Percentiles rank a stretch among this genome's conserved stretches.
Conservation (phyloP, 2,888 invertebrate genomes). For the Leptopilina syphax region DNA sequence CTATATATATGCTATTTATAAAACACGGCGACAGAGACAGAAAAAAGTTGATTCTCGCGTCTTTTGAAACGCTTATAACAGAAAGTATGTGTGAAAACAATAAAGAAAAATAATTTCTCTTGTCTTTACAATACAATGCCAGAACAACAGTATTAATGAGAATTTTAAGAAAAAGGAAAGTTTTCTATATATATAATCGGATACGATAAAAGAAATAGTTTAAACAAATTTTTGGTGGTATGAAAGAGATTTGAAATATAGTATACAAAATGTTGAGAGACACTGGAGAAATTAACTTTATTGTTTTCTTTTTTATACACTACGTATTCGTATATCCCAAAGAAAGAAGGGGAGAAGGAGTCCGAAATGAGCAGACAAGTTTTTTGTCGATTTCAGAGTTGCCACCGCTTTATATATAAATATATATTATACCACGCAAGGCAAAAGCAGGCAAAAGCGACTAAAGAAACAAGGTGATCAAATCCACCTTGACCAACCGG, state of each 20-base stretch:
- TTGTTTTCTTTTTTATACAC: neutral
- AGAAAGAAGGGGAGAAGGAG: neutral
- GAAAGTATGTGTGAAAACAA: slow-evolving; percentile 7
- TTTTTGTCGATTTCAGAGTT: slow-evolving; percentile 36
- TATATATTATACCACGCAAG: slow-evolving; percentile 6
- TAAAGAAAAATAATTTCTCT: neutral
- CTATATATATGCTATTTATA: slow-evolving; percentile 27
- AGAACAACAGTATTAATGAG: neutral
- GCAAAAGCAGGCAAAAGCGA: neutral
- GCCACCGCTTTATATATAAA: slow-evolving; percentile 9
- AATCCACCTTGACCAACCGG: slow-evolving; percentile 34
- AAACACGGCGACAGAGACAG: slow-evolving; percentile 30
- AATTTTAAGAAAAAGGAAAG: neutral
- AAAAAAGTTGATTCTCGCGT: slow-evolving; percentile 4
- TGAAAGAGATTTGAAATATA: neutral
- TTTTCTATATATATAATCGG: no score
- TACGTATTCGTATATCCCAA: neutral
- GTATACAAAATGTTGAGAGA: neutral
- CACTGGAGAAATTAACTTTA: slow-evolving; percentile 13
- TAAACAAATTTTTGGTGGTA: neutral
- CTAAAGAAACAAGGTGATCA: slow-evolving; percentile 30
- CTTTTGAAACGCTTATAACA: neutral
- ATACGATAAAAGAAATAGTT: no score
- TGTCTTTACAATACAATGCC: neutral
- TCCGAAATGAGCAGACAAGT: slow-evolving; percentile 32